Percentiles rank a stretch among this genome's conserved stretches.
These are phyloP conservation scores for Nylanderia fulva DNA, from an alignment of 1,140 invertebrate species.

Conservation along the genomic window DNA sequence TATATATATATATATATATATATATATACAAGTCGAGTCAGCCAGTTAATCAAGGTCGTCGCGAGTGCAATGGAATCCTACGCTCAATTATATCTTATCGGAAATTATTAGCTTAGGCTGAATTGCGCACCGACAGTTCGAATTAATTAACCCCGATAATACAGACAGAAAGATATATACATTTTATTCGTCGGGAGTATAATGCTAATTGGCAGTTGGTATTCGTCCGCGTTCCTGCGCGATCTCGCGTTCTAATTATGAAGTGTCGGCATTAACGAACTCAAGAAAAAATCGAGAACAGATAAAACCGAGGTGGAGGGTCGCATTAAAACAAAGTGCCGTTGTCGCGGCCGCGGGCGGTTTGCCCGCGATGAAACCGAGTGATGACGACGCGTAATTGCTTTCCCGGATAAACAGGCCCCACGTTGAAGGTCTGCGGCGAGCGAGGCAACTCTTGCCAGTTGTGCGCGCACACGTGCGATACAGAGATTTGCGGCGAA, in stretches of 20 bases:
- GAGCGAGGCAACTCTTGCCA: conserved; percentile 40
- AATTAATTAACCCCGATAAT: conserved; percentile 30
- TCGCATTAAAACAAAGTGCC: conserved; percentile 31
- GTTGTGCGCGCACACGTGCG: conserved; percentile 35
- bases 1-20: no score
- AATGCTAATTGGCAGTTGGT: conserved; percentile 44
- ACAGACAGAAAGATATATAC: conserved; percentile 25
- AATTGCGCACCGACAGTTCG: neutral
- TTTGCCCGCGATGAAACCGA: conserved; percentile 63
- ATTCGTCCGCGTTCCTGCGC: neutral
- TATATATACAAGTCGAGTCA: conserved; percentile 43
- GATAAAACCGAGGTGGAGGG: neutral
- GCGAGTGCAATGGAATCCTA: conserved; percentile 10
- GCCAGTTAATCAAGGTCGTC: conserved; percentile 4
- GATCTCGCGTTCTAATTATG: conserved; percentile 15
- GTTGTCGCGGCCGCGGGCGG: conserved; percentile 40
- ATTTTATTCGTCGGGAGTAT: conserved; percentile 33
- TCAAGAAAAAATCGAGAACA: neutral
- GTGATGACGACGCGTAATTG: conserved; percentile 78
- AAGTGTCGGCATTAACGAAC: conserved; percentile 32
- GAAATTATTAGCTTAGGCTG: neutral
- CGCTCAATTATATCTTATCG: conserved; percentile 31
- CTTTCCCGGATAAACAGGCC: conserved; percentile 80
- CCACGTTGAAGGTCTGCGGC: conserved; percentile 47
- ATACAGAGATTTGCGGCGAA: neutral